These are phyloP conservation scores for Zaprionus camerounensis DNA, from an alignment of 1,140 invertebrate species.

Conservation along the genomic window DNA sequence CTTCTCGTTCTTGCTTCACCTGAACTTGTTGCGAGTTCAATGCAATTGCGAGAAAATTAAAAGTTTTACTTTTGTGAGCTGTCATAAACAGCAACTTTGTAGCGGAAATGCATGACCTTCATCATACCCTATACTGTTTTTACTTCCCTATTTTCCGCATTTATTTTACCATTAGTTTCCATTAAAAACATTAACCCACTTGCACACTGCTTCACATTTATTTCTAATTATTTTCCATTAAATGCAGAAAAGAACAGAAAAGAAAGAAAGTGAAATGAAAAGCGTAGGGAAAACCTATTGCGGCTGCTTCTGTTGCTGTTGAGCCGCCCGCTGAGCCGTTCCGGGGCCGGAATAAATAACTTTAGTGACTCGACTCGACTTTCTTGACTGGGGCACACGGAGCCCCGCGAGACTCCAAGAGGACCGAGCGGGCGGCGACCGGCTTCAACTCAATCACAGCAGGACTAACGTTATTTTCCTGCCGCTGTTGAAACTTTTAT, in stretches of 20 bases:
- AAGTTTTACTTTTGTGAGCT: not conserved
- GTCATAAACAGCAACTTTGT: not conserved
- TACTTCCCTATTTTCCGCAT: constrained; percentile 4
- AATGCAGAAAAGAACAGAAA: constrained; percentile 49
- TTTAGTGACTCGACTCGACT: constrained; percentile 45
- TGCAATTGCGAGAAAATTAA: not conserved
- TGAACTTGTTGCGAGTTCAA: not conserved
- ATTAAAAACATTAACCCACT: constrained; percentile 59
- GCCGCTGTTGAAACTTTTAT: constrained; percentile 71
- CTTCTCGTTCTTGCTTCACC: not conserved
- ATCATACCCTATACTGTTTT: not conserved
- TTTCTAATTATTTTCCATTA: constrained; percentile 82
- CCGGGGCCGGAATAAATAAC: constrained; percentile 55
- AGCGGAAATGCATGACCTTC: not conserved
- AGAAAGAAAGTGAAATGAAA: constrained; percentile 8
- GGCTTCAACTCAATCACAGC: constrained; percentile 77
- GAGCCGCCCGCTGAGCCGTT: constrained; percentile 45
- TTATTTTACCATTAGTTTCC: constrained; percentile 68
- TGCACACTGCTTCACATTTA: constrained; percentile 57
- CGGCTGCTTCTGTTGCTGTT: constrained; percentile 3
- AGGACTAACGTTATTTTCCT: constrained; percentile 69
- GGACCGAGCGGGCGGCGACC: constrained; percentile 22
- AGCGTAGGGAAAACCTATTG: constrained; percentile 10
- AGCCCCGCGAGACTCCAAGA: constrained; percentile 61
- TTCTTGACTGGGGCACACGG: constrained; percentile 24